Conservation (phyloP, 2,797 vertebrate species). For the Tympanoctomys barrerae region DNA sequence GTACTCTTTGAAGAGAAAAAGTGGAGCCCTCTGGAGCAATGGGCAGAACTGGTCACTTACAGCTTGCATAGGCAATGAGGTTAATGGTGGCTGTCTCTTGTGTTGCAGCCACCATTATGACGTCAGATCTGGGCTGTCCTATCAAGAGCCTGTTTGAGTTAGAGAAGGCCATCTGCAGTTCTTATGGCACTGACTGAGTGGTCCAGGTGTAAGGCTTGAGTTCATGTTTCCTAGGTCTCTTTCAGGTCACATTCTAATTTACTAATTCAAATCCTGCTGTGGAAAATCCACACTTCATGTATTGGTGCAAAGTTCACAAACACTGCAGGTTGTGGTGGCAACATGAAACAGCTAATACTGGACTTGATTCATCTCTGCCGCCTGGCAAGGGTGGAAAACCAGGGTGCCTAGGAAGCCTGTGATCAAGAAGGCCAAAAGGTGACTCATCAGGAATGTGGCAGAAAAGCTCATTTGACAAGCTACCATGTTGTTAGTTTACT, state of each 20-base stretch:
- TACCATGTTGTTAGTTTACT: slow-evolving; percentile 81
- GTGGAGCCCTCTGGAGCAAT: too few species aligned
- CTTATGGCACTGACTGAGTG: neutral
- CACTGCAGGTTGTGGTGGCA: slow-evolving; percentile 47
- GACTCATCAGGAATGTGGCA: slow-evolving; percentile 69
- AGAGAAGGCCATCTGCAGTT: neutral
- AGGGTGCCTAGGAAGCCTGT: slow-evolving; percentile 36
- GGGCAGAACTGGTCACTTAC: too few species aligned
- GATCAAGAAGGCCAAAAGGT: neutral
- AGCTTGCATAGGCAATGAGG: neutral
- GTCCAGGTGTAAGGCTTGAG: neutral
- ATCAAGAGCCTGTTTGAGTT: neutral
- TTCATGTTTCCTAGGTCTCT: neutral
- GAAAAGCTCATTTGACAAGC: slow-evolving; percentile 83
- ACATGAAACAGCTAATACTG: slow-evolving; percentile 81
- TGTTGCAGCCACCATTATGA: neutral
- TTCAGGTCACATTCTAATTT: neutral
- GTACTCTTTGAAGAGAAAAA: too few species aligned
- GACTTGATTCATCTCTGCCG: slow-evolving; percentile 57
- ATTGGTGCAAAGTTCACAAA: slow-evolving; percentile 73
- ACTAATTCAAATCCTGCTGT: slow-evolving; percentile 36
- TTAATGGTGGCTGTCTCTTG: neutral
- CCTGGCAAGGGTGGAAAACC: neutral
- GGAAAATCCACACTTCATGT: slow-evolving; percentile 61
- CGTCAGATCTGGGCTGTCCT: neutral